A percentile compares a stretch with the other conserved stretches of the same genome.
Evolutionary conservation across 1,140 invertebrate genomes (phyloP).

Genomic region (Anastatus disparis): DNA sequence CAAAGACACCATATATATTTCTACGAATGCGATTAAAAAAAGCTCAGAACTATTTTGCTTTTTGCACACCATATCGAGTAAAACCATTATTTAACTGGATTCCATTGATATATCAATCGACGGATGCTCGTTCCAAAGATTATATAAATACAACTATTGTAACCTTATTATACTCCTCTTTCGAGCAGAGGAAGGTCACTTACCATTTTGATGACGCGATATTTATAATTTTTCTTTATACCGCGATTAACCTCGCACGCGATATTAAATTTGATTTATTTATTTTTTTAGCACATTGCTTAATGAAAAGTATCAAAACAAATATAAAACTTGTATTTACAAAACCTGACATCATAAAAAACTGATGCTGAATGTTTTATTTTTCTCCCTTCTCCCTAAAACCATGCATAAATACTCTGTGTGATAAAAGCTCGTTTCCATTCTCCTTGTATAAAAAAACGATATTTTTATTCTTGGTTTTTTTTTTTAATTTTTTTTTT

Average conservation of each 20-base stretch:
- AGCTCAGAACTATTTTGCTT: conserved; percentile 32
- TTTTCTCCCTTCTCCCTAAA: no score
- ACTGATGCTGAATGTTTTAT: background rate
- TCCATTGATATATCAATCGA: background rate
- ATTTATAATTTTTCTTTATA: background rate
- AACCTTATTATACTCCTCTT: conserved; percentile 33
- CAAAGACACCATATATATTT: background rate
- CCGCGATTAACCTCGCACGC: background rate
- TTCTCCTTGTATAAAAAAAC: background rate
- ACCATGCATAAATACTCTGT: no score
- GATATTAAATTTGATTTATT: background rate
- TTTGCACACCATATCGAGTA: conserved; percentile 26
- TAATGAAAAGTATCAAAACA: no score
- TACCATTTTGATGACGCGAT: background rate
- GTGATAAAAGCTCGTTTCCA: background rate
- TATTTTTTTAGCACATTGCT: no score
- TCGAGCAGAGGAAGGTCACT: conserved; percentile 19
- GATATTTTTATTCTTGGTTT: background rate
- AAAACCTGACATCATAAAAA: background rate
- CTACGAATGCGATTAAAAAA: conserved; percentile 11
- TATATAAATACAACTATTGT: conserved; percentile 9
- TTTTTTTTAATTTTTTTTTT: background rate
- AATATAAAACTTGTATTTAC: no score
- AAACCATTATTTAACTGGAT: conserved; percentile 33
- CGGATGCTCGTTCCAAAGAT: background rate